Conservation (phyloP, 2,888 invertebrate species). For the Campoplex nolae region DNA sequence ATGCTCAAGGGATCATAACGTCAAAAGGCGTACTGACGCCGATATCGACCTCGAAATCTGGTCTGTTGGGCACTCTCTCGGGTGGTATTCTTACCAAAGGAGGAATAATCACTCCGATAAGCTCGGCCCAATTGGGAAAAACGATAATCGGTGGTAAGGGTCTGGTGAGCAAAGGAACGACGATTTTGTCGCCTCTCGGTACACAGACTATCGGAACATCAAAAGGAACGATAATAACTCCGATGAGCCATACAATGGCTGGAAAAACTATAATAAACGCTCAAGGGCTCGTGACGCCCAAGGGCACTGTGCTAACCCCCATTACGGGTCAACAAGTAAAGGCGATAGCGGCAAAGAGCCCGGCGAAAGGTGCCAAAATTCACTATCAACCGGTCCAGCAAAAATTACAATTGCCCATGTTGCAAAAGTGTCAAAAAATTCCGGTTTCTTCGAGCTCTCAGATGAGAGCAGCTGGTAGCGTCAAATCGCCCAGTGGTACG, state of each 20-base stretch:
- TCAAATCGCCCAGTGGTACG: constrained; percentile 83
- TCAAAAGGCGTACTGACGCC: constrained; percentile 84
- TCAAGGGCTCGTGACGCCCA: constrained; percentile 76
- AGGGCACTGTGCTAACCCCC: constrained; percentile 81
- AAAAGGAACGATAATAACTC: constrained; percentile 77
- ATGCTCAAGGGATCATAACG: constrained; percentile 80
- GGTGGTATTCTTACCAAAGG: constrained; percentile 78
- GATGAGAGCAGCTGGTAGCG: constrained; percentile 77
- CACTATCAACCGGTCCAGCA: constrained; percentile 80
- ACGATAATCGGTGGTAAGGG: constrained; percentile 77
- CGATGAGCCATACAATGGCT: constrained; percentile 75
- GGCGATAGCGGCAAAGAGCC: constrained; percentile 81
- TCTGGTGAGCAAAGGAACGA: constrained; percentile 76
- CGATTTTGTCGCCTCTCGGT: constrained; percentile 73
- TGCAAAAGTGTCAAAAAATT: constrained; percentile 82
- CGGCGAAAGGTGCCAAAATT: constrained; percentile 73
- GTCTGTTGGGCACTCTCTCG: constrained; percentile 74
- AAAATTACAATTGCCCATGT: constrained; percentile 76
- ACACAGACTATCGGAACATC: constrained; percentile 74
- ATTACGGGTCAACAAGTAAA: constrained; percentile 83
- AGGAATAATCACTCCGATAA: constrained; percentile 78
- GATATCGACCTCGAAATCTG: constrained; percentile 79
- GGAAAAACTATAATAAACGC: constrained; percentile 76
- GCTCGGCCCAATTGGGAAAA: constrained; percentile 76
- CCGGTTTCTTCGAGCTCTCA: constrained; percentile 79